Percentiles rank a stretch among this genome's conserved stretches.
Evolutionary conservation across 2,113 vertebrate genomes (phyloP).

Genomic region (Paramisgurnus dabryanus): DNA sequence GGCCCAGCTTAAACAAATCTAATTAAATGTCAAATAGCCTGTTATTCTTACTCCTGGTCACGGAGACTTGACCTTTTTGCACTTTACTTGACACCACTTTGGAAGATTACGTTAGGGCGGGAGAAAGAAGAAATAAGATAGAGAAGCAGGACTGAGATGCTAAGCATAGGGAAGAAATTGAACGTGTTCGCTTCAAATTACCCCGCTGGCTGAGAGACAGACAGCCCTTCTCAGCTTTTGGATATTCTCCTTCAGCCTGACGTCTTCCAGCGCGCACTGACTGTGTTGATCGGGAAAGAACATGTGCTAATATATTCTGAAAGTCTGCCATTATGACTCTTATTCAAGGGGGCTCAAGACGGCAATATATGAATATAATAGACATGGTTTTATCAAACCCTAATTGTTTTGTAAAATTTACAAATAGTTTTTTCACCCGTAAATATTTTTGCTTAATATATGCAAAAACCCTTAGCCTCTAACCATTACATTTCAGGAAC

Average conservation of each 20-base stretch:
- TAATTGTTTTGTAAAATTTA: slow-evolving; percentile 9
- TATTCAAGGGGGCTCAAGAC: neutral
- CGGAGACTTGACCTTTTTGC: slow-evolving; percentile 66
- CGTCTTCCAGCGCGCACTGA: slow-evolving; percentile 3
- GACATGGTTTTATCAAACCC: slow-evolving; percentile 19
- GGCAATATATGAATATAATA: slow-evolving; percentile 28
- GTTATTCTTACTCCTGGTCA: slow-evolving; percentile 65
- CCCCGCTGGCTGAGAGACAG: slow-evolving; percentile 24
- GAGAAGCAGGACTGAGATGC: slow-evolving; percentile 17
- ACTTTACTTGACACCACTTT: slow-evolving; percentile 72
- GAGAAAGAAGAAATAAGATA: neutral
- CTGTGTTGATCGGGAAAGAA: slow-evolving; percentile 29
- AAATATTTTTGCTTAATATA: neutral
- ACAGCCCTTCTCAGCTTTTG: slow-evolving; percentile 28
- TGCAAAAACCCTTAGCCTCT: neutral
- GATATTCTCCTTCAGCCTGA: slow-evolving; percentile 31
- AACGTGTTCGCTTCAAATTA: slow-evolving; percentile 31
- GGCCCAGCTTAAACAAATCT: slow-evolving; percentile 45
- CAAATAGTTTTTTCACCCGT: neutral
- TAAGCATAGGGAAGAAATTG: neutral
- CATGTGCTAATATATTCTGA: slow-evolving; percentile 44
- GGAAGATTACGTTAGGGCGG: slow-evolving; percentile 26
- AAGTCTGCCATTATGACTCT: slow-evolving; percentile 43
- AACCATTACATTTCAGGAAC: no score
- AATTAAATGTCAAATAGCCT: slow-evolving; percentile 58